These are phyloP conservation scores for Listrodromus nycthemerus DNA, from an alignment of 2,888 invertebrate species.

Conservation along the genomic window DNA sequence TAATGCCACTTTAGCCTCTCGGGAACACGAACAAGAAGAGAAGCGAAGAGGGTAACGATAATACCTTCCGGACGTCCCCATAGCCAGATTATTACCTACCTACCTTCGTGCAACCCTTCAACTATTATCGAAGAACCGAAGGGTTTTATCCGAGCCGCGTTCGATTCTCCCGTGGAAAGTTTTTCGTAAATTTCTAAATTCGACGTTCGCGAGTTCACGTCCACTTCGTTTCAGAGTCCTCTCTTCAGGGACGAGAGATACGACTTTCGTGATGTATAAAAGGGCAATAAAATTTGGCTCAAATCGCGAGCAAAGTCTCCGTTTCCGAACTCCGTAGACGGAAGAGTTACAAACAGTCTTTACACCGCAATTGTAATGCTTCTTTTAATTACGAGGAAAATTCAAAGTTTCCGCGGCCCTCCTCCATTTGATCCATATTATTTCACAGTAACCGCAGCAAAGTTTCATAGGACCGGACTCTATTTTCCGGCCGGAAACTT, in stretches of 20 bases:
- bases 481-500: conserved; percentile 9
- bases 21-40: conserved; percentile 26
- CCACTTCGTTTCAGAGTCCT: conserved; percentile 7
- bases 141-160: conserved; percentile 27
- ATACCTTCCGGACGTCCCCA: conserved; percentile 33
- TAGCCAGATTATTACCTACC: conserved; percentile 9
- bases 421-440: conserved; percentile 14
- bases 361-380: conserved; percentile 35
- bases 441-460: conserved; percentile 1
- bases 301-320: conserved; percentile 10
- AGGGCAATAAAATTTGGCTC: conserved; percentile 41
- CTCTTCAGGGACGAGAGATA: conserved; percentile 14
- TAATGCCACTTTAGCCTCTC: conserved; percentile 50
- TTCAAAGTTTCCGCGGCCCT: conserved; percentile 18
- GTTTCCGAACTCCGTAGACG: conserved; percentile 20
- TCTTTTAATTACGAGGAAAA: conserved; percentile 50
- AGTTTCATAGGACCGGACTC: conserved; percentile 26
- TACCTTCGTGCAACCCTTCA: conserved; percentile 43
- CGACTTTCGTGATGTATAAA: conserved; percentile 39
- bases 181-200: conserved; percentile 41
- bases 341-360: conserved; percentile 40
- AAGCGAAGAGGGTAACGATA: conserved; percentile 36
- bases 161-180: conserved; percentile 36
- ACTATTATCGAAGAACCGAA: conserved; percentile 45
- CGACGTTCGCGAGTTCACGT: neutral